These are phyloP conservation scores for Saimiri boliviensis DNA, from an alignment of 2,113 vertebrate species.

Conservation along the genomic window DNA sequence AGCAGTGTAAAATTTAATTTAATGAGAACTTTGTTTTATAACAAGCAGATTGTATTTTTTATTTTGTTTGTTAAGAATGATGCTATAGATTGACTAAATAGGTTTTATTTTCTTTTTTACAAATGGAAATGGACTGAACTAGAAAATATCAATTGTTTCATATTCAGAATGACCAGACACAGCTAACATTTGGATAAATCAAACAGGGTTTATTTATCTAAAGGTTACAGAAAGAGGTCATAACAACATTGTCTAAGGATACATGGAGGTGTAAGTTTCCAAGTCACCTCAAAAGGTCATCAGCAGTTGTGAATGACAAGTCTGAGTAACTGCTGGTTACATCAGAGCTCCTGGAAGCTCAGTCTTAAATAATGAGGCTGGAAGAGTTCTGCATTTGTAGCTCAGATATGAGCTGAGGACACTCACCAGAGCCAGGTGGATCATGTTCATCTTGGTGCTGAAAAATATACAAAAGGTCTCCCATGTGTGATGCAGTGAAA, in stretches of 20 bases:
- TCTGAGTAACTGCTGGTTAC: not conserved
- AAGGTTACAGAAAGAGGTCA: slow-evolving; percentile 28
- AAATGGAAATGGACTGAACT: slow-evolving; percentile 50
- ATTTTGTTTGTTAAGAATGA: slow-evolving; percentile 55
- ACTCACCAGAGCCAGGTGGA: not conserved
- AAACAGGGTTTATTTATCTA: slow-evolving; percentile 34
- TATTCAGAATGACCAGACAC: slow-evolving; percentile 1
- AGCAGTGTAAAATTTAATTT: slow-evolving; percentile 61
- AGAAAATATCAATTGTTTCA: slow-evolving; percentile 50
- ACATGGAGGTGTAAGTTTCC: not conserved
- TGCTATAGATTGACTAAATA: slow-evolving; percentile 46
- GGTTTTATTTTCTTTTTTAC: slow-evolving; percentile 40
- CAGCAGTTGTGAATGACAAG: not conserved
- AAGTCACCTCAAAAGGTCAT: not conserved
- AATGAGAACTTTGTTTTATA: slow-evolving; percentile 54
- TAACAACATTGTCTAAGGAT: not conserved
- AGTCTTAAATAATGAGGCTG: not conserved
- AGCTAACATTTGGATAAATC: slow-evolving; percentile 4
- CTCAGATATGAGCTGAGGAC: not conserved
- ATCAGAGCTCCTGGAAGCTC: not conserved
- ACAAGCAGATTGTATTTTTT: slow-evolving; percentile 36
- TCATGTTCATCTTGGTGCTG: not conserved
- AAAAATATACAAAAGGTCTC: not conserved
- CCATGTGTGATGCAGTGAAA: not conserved
- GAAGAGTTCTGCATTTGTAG: not conserved